Evolutionary conservation across 37 sponge, comb jelly and placozoan genomes (phyloP).

Genomic region (Chondrosia reniformis): DNA sequence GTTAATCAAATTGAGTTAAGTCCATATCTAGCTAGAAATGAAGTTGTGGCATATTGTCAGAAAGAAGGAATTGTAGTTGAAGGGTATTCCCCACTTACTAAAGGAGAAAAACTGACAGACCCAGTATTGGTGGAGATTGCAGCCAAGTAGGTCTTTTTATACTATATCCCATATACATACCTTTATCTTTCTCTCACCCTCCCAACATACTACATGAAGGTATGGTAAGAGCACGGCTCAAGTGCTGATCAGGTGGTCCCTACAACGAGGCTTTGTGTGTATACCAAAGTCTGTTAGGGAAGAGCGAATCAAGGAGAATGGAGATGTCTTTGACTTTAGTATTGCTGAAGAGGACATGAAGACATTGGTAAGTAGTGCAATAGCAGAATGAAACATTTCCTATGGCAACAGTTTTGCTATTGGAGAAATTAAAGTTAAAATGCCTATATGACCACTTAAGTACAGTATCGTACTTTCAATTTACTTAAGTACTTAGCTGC

Average conservation of each 20-base stretch:
- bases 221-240: slow-evolving; percentile 71
- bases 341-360: slow-evolving; percentile 73
- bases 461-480: too few relatives aligned
- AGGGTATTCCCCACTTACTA: slow-evolving; percentile 79
- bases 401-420: too few relatives aligned
- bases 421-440: too few relatives aligned
- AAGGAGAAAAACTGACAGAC: slow-evolving; percentile 55
- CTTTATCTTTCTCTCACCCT: background rate
- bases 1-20: slow-evolving; percentile 82
- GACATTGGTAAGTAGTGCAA: slow-evolving; percentile 34
- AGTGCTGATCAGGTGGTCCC: slow-evolving; percentile 74
- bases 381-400: too few relatives aligned
- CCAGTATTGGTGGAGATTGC: slow-evolving; percentile 55
- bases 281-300: slow-evolving; percentile 64
- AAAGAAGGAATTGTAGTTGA: slow-evolving; percentile 56
- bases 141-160: slow-evolving; percentile 28
- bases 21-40: slow-evolving; percentile 66
- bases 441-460: too few relatives aligned
- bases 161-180: background rate
- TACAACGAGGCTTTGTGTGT: slow-evolving; percentile 79
- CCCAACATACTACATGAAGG: background rate
- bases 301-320: slow-evolving; percentile 78
- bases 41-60: slow-evolving; percentile 59
- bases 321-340: slow-evolving; percentile 76
- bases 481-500: too few relatives aligned